Conservation (phyloP, 2,797 vertebrate genomes). For the Caiman crocodilus region DNA sequence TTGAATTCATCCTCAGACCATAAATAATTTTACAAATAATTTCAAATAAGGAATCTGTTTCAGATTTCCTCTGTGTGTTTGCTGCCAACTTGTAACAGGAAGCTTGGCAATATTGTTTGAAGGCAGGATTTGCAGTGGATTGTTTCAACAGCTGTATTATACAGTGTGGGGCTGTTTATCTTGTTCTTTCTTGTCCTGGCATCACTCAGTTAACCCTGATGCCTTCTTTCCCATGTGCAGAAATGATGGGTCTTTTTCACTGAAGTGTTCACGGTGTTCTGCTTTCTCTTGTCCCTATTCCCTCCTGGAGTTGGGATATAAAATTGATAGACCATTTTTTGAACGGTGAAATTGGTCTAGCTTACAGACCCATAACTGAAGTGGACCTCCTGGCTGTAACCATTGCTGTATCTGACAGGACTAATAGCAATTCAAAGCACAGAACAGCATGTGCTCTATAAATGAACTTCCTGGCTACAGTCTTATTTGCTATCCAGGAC, state of each 20-base stretch:
- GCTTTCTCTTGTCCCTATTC: neutral
- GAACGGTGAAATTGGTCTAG: neutral
- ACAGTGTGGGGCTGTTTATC: neutral
- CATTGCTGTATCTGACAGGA: neutral
- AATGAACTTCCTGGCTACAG: neutral
- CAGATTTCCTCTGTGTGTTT: conserved; percentile 64
- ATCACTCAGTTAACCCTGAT: neutral
- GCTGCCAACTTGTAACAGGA: conserved; percentile 63
- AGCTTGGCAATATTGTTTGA: conserved; percentile 42
- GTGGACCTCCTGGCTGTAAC: neutral
- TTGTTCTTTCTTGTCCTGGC: neutral
- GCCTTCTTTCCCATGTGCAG: rapidly evolving
- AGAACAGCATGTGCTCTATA: rapidly evolving
- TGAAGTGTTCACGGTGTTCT: neutral
- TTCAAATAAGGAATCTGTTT: conserved; percentile 35
- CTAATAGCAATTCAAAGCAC: neutral
- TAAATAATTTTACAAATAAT: conserved; percentile 57
- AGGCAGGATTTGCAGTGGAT: neutral
- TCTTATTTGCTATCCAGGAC: neutral
- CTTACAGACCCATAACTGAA: rapidly evolving
- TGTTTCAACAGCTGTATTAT: conserved; percentile 1
- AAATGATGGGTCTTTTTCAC: neutral
- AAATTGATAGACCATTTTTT: neutral
- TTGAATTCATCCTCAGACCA: conserved; percentile 37
- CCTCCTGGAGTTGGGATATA: neutral